A percentile compares a stretch with the other conserved stretches of the same genome.
phyloP scores from a whole-genome alignment of 2,113 vertebrate genomes.

The Istiophorus platypterus region DNA sequence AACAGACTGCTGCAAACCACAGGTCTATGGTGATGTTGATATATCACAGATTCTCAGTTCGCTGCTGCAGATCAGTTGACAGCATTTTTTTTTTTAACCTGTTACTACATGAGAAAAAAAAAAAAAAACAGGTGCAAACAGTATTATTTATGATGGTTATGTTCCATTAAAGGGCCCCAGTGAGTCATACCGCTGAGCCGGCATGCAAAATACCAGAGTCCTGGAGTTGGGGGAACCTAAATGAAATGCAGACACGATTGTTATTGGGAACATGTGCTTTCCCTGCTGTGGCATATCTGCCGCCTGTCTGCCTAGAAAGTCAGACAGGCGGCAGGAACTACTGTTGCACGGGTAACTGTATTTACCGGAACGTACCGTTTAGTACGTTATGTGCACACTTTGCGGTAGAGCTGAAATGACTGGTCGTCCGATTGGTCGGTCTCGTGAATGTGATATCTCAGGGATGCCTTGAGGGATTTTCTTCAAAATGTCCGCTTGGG shows the following conservation, averaged over 20 bases:
- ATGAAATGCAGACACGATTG: background rate
- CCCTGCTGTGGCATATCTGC: background rate
- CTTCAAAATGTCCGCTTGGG: too few relatives aligned
- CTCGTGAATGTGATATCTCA: too few relatives aligned
- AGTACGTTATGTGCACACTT: too few relatives aligned
- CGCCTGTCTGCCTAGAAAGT: background rate
- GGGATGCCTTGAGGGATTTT: too few relatives aligned
- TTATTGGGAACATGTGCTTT: slow-evolving; percentile 3
- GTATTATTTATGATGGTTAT: background rate
- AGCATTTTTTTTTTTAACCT: background rate
- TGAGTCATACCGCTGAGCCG: background rate
- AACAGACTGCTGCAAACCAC: background rate
- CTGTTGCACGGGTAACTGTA: background rate
- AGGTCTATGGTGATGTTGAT: background rate
- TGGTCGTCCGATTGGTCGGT: too few relatives aligned
- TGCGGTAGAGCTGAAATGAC: too few relatives aligned
- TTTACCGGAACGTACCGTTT: too few relatives aligned
- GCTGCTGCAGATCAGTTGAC: background rate
- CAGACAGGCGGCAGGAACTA: too few relatives aligned
- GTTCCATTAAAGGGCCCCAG: background rate
- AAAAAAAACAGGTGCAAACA: background rate
- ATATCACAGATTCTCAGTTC: too few relatives aligned
- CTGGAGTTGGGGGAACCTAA: background rate
- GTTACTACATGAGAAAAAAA: background rate
- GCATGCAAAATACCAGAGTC: background rate